These are phyloP conservation scores for Dilophus febrilis DNA, from an alignment of 2,888 invertebrate genomes.

Conservation along the genomic window DNA sequence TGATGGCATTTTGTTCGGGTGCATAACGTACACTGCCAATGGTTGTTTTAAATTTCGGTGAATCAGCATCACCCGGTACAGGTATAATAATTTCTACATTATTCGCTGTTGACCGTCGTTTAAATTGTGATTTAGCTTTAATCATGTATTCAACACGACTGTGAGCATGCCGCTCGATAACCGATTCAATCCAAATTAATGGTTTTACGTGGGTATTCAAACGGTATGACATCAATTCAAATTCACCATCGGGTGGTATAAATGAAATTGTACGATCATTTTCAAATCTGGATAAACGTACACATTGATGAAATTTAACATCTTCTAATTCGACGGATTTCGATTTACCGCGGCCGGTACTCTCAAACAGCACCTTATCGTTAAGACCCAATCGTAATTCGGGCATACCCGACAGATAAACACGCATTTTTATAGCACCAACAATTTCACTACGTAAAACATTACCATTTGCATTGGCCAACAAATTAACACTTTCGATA, in stretches of 20 bases:
- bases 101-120: constrained; percentile 91
- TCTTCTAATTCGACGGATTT: constrained; percentile 97
- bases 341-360: constrained; percentile 90
- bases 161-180: constrained; percentile 92
- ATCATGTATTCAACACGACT: constrained; percentile 98
- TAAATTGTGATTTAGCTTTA: constrained; percentile 97
- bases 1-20: constrained; percentile 90
- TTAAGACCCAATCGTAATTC: constrained; percentile 90
- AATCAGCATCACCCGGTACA: constrained; percentile 92
- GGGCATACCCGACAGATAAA: constrained; percentile 96
- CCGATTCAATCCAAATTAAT: constrained; percentile 92
- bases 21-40: constrained; percentile 95
- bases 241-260: constrained; percentile 97
- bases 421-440: constrained; percentile 96
- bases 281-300: constrained; percentile 88
- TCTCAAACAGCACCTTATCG: constrained; percentile 95
- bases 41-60: constrained; percentile 95
- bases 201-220: constrained; percentile 76
- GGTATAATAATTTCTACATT: constrained; percentile 97
- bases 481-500: constrained; percentile 90
- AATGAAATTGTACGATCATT: constrained; percentile 97
- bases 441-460: constrained; percentile 95
- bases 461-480: constrained; percentile 93
- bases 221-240: constrained; percentile 96
- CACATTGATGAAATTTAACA: constrained; percentile 98